Evolutionary conservation across 2,113 vertebrate species (phyloP).

Genomic region (Cyrtonyx montezumae): DNA sequence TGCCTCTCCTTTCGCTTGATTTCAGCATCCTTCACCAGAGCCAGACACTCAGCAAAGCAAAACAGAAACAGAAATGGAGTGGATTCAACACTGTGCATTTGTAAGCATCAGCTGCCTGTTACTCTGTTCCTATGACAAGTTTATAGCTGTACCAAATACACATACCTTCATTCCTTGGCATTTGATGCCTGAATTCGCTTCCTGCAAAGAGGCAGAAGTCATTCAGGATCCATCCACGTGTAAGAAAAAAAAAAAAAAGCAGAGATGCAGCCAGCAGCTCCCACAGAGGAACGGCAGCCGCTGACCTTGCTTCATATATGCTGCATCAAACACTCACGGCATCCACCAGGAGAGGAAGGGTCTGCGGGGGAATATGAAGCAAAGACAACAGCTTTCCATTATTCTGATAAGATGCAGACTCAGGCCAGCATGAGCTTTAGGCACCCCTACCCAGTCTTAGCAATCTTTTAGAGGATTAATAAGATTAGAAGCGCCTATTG

Average conservation of each 20-base stretch:
- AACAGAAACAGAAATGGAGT: neutral
- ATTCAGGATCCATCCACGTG: neutral
- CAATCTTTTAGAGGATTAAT: slow-evolving; percentile 72
- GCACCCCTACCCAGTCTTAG: neutral
- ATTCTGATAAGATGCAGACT: slow-evolving; percentile 28
- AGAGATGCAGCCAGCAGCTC: neutral
- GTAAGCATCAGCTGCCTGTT: neutral
- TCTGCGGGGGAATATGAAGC: neutral
- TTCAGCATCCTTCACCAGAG: neutral
- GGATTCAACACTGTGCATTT: neutral
- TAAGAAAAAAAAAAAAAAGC: neutral
- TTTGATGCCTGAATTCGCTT: neutral
- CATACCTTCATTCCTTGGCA: neutral
- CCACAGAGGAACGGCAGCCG: neutral
- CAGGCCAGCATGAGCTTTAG: slow-evolving; percentile 6
- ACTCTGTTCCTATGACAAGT: accelerated
- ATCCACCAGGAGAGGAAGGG: neutral
- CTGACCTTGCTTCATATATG: neutral
- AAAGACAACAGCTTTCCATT: neutral
- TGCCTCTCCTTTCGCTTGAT: neutral
- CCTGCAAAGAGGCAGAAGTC: neutral
- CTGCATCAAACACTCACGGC: neutral
- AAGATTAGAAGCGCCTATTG: slow-evolving; percentile 65
- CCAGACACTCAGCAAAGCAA: neutral
- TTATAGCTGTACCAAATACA: neutral